Percentiles rank a stretch among this genome's conserved stretches.
These are phyloP conservation scores for Gasterosteus aculeatus DNA, from an alignment of 2,113 vertebrate genomes.

Conservation along the genomic window DNA sequence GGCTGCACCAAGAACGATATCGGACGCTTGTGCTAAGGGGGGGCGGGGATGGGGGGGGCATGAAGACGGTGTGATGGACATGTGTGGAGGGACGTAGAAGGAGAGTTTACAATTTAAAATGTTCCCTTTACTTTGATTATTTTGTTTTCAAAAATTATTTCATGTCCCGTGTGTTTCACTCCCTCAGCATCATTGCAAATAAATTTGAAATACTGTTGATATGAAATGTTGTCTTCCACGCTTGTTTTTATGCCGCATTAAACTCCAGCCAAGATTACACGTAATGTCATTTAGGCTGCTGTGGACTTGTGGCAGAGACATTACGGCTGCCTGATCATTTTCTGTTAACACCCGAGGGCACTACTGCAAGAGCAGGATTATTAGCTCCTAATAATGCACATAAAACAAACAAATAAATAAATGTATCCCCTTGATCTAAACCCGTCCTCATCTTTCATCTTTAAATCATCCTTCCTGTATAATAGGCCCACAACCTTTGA, in stretches of 20 bases:
- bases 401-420: slow-evolving; percentile 18
- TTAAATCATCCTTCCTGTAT: neutral
- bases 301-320: slow-evolving; percentile 28
- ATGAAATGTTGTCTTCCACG: slow-evolving; percentile 13
- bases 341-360: slow-evolving; percentile 18
- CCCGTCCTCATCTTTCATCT: neutral
- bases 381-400: neutral
- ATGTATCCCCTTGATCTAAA: slow-evolving; percentile 1
- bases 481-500: neutral
- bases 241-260: neutral
- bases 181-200: slow-evolving; percentile 32
- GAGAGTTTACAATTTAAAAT: neutral
- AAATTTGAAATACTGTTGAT: slow-evolving; percentile 53
- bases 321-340: slow-evolving; percentile 28
- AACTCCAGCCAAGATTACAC: slow-evolving; percentile 16
- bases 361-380: neutral
- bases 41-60: neutral
- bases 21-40: slow-evolving; percentile 86
- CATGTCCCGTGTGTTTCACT: slow-evolving; percentile 20
- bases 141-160: slow-evolving; percentile 11
- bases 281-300: slow-evolving; percentile 33
- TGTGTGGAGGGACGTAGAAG: neutral
- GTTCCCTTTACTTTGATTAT: slow-evolving; percentile 7
- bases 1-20: slow-evolving; percentile 92
- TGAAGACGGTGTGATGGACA: slow-evolving; percentile 10